These are phyloP conservation scores for Trichogramma evanescens DNA, from an alignment of 2,888 invertebrate species.

Conservation along the genomic window DNA sequence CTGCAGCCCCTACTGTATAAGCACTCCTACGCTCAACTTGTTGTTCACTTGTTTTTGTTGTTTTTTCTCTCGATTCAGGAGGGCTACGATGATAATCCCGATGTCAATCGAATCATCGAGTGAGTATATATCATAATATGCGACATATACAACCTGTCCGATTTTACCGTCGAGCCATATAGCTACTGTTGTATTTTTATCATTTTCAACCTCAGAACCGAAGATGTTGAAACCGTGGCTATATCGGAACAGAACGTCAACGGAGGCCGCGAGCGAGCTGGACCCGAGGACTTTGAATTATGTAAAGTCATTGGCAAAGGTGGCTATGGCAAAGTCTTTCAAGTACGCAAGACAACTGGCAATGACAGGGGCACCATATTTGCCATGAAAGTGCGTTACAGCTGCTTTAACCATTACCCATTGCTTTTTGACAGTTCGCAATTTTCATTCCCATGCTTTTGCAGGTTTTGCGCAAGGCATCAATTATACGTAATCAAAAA, in stretches of 20 bases:
- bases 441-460: conserved; percentile 1
- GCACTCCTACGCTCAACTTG: too few species aligned
- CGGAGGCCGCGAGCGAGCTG: conserved; percentile 77
- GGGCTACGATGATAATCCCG: conserved; percentile 72
- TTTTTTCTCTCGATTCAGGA: conserved; percentile 52
- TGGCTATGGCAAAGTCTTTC: conserved; percentile 69
- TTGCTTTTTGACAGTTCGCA: neutral
- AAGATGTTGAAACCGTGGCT: conserved; percentile 62
- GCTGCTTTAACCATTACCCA: neutral
- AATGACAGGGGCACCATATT: conserved; percentile 61
- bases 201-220: conserved; percentile 35
- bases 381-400: conserved; percentile 62
- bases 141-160: neutral
- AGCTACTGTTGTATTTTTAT: neutral
- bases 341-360: conserved; percentile 59
- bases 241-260: conserved; percentile 72
- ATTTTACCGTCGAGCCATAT: neutral
- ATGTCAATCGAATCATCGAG: conserved; percentile 71
- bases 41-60: too few species aligned
- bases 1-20: too few species aligned
- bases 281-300: conserved; percentile 74
- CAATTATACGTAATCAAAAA: conserved; percentile 69
- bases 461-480: conserved; percentile 59
- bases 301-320: conserved; percentile 68
- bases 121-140: conserved; percentile 52